These are phyloP conservation scores for Drosophila melanocephala DNA, from an alignment of 2,888 invertebrate species.

Conservation along the genomic window DNA sequence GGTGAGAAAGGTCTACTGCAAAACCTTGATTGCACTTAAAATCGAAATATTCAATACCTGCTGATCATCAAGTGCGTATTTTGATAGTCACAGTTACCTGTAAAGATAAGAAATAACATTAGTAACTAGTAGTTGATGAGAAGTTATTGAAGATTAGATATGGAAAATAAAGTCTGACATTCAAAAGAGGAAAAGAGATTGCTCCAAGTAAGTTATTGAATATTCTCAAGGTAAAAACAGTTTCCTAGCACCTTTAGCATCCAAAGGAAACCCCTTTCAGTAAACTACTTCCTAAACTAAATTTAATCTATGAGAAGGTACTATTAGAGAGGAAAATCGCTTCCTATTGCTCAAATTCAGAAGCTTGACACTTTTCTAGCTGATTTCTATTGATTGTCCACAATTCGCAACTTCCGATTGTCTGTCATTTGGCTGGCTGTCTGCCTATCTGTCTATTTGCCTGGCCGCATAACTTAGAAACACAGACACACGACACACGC, in stretches of 20 bases:
- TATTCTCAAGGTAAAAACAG: neutral
- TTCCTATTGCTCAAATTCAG: conserved; percentile 28
- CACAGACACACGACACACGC: conserved; percentile 29
- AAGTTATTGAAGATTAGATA: neutral
- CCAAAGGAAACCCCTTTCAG: neutral
- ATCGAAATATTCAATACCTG: neutral
- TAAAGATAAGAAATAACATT: conserved; percentile 33
- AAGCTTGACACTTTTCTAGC: conserved; percentile 35
- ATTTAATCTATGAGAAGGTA: conserved; percentile 14
- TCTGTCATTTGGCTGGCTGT: conserved; percentile 32
- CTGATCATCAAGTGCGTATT: neutral
- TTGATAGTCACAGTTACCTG: conserved; percentile 49
- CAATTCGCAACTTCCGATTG: conserved; percentile 63
- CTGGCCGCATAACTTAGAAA: conserved; percentile 46
- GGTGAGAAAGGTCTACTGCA: neutral
- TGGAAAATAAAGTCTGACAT: neutral
- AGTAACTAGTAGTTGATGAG: neutral
- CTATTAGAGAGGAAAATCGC: conserved; percentile 20
- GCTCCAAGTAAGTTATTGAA: neutral
- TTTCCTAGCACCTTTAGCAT: neutral
- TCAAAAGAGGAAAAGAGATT: too few species aligned
- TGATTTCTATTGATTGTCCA: conserved; percentile 55
- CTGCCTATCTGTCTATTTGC: conserved; percentile 21
- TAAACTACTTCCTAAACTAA: conserved; percentile 10
- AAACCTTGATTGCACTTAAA: neutral